These are phyloP conservation scores for Lepidurus packardi DNA, from an alignment of 1,140 invertebrate species.

Conservation along the genomic window DNA sequence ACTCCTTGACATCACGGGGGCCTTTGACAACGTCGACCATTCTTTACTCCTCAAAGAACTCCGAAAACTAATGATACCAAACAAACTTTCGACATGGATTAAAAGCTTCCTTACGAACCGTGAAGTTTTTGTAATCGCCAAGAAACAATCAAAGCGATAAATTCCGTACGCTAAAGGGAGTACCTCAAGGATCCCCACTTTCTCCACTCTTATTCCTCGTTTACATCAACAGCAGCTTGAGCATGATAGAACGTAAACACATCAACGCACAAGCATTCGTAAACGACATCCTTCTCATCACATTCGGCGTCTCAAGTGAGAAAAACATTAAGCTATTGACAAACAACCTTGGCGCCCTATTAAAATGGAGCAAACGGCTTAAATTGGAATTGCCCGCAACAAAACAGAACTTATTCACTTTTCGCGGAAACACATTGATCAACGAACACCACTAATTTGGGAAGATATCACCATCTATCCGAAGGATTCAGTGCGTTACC, in stretches of 20 bases:
- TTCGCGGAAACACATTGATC: neutral
- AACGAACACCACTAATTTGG: neutral
- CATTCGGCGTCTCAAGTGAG: no score
- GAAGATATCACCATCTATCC: constrained; percentile 24
- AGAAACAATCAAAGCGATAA: neutral
- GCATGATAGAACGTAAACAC: no score
- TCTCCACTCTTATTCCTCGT: no score
- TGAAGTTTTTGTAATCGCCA: neutral
- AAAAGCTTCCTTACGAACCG: constrained; percentile 8
- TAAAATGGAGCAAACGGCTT: constrained; percentile 18
- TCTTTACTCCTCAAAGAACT: neutral
- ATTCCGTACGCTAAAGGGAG: neutral
- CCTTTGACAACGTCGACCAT: constrained; percentile 20
- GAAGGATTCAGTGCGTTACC: constrained; percentile 3
- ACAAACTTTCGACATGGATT: neutral
- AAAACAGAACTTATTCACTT: constrained; percentile 29
- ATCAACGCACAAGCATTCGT: no score
- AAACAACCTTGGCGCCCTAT: neutral
- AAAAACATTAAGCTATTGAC: no score
- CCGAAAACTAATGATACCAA: neutral
- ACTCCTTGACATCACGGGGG: no score
- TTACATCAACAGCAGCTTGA: no score
- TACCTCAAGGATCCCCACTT: constrained; percentile 26
- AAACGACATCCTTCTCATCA: no score
- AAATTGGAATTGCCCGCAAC: neutral